Evolutionary conservation across 2,113 vertebrate species (phyloP).

Genomic region (Pterocles gutturalis): DNA sequence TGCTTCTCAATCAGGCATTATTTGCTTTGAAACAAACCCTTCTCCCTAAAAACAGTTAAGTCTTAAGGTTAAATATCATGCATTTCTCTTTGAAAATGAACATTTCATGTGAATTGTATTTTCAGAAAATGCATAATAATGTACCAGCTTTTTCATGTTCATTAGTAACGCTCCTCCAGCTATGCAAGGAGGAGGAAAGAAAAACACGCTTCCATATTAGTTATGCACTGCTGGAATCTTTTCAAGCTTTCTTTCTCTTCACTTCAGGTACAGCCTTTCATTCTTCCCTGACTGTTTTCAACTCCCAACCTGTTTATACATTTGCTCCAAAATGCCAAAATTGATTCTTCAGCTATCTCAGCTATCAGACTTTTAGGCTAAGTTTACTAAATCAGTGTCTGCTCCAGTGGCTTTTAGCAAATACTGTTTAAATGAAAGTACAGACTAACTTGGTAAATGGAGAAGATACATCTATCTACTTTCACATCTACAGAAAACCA

Average conservation of each 20-base stretch:
- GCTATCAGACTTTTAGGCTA: not conserved
- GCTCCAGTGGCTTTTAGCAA: fast-evolving
- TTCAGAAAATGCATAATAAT: not conserved
- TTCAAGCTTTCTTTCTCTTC: not conserved
- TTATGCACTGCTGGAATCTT: not conserved
- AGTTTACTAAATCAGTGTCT: not conserved
- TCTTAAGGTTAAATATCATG: not conserved
- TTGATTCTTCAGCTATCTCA: not conserved
- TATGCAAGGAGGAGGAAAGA: not conserved
- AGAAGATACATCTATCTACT: not conserved
- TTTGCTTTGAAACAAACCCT: not conserved
- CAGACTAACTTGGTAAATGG: not conserved
- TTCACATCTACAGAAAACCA: not conserved
- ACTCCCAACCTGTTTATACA: not conserved
- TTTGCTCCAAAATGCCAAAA: not conserved
- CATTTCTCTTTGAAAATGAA: not conserved
- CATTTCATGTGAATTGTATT: not conserved
- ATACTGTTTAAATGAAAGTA: not conserved
- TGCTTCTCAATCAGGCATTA: not conserved
- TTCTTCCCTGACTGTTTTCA: not conserved
- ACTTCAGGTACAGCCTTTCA: not conserved
- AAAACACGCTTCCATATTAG: not conserved
- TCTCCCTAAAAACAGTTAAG: not conserved
- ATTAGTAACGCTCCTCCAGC: not conserved
- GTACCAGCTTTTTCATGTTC: not conserved